phyloP scores from a whole-genome alignment of 1,140 invertebrate genomes.

The Drosophila serrata region DNA sequence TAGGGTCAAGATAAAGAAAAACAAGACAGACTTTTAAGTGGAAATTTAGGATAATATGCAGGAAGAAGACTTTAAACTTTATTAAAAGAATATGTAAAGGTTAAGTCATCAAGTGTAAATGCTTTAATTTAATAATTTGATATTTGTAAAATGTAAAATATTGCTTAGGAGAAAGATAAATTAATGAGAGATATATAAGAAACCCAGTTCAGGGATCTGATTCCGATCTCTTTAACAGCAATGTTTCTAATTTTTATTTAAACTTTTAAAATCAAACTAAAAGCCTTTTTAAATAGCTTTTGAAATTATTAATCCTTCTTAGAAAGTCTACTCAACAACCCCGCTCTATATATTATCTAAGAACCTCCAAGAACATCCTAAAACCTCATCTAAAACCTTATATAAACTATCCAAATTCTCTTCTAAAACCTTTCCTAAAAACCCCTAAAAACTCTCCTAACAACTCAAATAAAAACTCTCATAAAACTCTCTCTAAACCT shows the following conservation, averaged over 20 bases:
- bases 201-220: background rate
- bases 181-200: background rate
- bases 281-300: background rate
- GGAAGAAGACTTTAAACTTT: background rate
- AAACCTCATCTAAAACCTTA: too few relatives aligned
- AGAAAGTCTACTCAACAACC: too few relatives aligned
- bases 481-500: too few relatives aligned
- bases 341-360: too few relatives aligned
- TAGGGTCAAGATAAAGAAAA: background rate
- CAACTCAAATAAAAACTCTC: too few relatives aligned
- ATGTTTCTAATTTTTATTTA: fast-evolving
- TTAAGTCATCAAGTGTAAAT: background rate
- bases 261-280: background rate
- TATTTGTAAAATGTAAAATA: background rate
- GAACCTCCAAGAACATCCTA: too few relatives aligned
- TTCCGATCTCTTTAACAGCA: background rate
- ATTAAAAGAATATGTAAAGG: too few relatives aligned
- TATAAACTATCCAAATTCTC: too few relatives aligned
- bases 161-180: background rate
- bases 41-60: background rate
- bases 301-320: background rate
- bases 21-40: too few relatives aligned
- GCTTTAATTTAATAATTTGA: background rate
- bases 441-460: too few relatives aligned
- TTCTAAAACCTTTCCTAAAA: too few relatives aligned